Conservation (phyloP, 2,797 vertebrate genomes). For the Siniperca scherzeri region DNA sequence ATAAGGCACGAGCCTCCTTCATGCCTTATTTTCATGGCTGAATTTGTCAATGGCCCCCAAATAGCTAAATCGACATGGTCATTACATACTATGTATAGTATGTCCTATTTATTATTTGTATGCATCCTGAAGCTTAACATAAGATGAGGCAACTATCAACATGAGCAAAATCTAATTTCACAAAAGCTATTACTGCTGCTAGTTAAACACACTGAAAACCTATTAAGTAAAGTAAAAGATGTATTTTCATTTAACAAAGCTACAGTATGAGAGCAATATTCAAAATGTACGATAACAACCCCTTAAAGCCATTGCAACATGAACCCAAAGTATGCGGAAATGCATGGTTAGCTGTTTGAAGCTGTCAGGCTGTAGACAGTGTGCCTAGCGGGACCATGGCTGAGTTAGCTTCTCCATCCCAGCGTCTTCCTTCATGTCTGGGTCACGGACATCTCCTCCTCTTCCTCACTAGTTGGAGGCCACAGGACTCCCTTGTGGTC, state of each 20-base stretch:
- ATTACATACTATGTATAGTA: not conserved
- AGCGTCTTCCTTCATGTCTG: conserved; percentile 46
- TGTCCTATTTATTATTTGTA: not conserved
- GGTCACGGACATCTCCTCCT: conserved; percentile 50
- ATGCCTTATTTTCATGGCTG: not conserved
- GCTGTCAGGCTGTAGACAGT: conserved; percentile 45
- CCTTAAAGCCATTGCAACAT: not conserved
- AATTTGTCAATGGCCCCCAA: not conserved
- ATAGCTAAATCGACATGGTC: not conserved
- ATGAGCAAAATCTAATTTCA: not conserved
- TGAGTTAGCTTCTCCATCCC: conserved; percentile 35
- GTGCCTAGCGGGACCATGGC: conserved; percentile 22
- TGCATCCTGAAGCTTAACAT: not conserved
- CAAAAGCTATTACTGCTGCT: not conserved
- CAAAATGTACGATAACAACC: conserved; percentile 1
- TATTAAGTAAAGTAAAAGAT: not conserved
- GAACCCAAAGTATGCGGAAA: conserved; percentile 1
- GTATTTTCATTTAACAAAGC: not conserved
- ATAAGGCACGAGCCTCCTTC: not conserved
- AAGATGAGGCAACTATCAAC: not conserved
- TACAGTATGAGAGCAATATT: not conserved
- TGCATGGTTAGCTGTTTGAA: conserved; percentile 41
- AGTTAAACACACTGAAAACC: not conserved
- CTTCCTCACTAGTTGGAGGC: conserved; percentile 43
- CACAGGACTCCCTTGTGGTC: conserved; percentile 49